A percentile compares a stretch with the other conserved stretches of the same genome.
Conservation (phyloP, 2,113 vertebrate species). For the Cinclus cinclus region DNA sequence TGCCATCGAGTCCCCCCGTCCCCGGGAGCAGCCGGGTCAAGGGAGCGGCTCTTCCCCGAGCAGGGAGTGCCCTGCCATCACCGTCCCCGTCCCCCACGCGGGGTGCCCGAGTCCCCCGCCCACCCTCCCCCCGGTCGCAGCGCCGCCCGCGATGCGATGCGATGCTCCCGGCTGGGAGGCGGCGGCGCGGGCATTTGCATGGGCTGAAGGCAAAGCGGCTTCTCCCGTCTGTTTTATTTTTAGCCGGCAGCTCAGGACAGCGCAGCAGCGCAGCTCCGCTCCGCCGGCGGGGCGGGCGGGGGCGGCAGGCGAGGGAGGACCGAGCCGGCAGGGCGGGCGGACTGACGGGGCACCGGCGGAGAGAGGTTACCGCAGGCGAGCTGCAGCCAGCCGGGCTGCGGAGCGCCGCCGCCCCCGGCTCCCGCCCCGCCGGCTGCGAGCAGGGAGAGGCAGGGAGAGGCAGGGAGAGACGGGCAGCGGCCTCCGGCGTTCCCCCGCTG, state of each 20-base stretch:
- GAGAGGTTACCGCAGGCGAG: constrained; percentile 24
- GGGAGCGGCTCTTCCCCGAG: background rate
- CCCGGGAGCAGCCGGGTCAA: background rate
- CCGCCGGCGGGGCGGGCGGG: constrained; percentile 54
- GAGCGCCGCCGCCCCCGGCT: background rate
- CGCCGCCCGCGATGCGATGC: background rate
- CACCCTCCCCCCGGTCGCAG: background rate
- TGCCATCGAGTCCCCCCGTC: background rate
- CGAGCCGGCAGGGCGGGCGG: background rate
- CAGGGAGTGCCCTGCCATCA: background rate
- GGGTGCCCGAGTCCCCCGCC: background rate
- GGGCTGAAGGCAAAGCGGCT: constrained; percentile 63
- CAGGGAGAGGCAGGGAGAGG: background rate
- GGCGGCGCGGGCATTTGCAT: constrained; percentile 55
- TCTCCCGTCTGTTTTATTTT: constrained; percentile 76
- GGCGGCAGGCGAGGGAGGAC: background rate
- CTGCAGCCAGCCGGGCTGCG: constrained; percentile 18
- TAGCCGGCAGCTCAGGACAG: constrained; percentile 66
- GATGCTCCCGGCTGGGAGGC: background rate
- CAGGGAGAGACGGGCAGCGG: background rate
- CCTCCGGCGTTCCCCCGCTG: background rate
- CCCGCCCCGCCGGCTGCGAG: background rate
- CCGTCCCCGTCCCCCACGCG: background rate
- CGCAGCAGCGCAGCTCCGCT: background rate
- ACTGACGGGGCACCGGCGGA: constrained; percentile 2